Evolutionary conservation across 2,113 vertebrate genomes (phyloP), one percentile per base, ranked within the genome.

Genomic region (Plectropomus leopardus): DNA sequence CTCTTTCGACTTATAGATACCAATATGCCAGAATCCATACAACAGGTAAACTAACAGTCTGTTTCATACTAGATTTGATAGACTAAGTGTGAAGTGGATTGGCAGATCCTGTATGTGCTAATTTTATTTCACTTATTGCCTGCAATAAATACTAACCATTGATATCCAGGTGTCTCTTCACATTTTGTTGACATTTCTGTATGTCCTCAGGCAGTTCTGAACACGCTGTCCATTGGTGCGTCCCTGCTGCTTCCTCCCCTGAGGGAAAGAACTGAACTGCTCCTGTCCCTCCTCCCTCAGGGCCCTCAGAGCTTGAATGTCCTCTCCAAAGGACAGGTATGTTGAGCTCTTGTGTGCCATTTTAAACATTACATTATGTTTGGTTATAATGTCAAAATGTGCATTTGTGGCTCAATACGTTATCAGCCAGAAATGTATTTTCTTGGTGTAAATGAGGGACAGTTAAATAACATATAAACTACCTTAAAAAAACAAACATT

Each of bases 241-340:
- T 98, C 97, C 26, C 96, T 99, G 94, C 91, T 99, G 7, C 95
- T 99, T 90, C 98, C 98, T 88, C 98, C 98, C 2, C 93, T 99
- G 87, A 94, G 97, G 89, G 98, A 99, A 90, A 96, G 98, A 74
- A 99, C 98, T 89, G 98, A 99, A 72, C 94, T 99, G 84, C 95
- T 99, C 5, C 97, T 99, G 88, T 98, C 98, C 55, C 97, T 99
- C 78, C 93, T 99, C 78, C 98, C 98, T 72, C 98, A 98, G 91
- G 98, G 98, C 73, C 98, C 98, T 63, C 98, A 99, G 88, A 96
- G 97, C 91, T 97, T 98, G 96, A 98, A 98, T 89, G 97, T 96
- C 83, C 96, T 99, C 74, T 99, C 98, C 57, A 99, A 98, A 95
- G 98, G 98, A 84, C 98, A 99, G 96, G 98, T 99, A 95, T 87